Evolutionary conservation across 2,888 invertebrate genomes (phyloP).

Genomic region (Polydrusus pterygomalis): DNA sequence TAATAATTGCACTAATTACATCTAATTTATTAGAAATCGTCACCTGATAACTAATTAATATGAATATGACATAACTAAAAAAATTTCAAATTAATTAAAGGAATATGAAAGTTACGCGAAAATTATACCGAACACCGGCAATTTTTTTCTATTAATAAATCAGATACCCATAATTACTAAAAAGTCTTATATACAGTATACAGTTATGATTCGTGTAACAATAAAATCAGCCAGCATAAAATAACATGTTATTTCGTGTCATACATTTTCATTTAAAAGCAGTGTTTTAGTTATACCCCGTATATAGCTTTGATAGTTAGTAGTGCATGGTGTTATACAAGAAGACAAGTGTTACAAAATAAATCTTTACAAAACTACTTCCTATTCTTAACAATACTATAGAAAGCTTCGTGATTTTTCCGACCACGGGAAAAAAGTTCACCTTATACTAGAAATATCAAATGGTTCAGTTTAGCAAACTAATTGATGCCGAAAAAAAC

Average conservation of each 20-base stretch:
- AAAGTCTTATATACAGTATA: not conserved
- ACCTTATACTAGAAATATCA: too few species aligned
- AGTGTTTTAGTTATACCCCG: constrained; percentile 4
- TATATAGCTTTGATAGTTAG: constrained; percentile 16
- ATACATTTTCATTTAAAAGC: not conserved
- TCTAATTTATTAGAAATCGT: not conserved
- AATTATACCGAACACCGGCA: constrained; percentile 1
- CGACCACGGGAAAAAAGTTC: too few species aligned
- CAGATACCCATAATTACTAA: constrained; percentile 18
- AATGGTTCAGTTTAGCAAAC: too few species aligned
- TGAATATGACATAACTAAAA: not conserved
- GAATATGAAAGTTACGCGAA: constrained; percentile 5
- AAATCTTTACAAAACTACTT: not conserved
- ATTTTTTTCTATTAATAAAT: constrained; percentile 14
- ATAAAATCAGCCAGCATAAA: constrained; percentile 21
- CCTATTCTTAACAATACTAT: too few species aligned
- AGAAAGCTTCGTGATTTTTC: too few species aligned
- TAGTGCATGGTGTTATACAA: constrained; percentile 3
- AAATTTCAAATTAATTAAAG: not conserved
- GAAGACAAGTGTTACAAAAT: not conserved
- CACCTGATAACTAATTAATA: not conserved
- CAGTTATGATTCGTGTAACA: constrained; percentile 21
- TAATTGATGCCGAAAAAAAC: too few species aligned
- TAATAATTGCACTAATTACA: not conserved
- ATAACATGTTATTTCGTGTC: constrained; percentile 22